Evolutionary conservation across 2,888 invertebrate genomes (phyloP).

Genomic region (Acrobasis repandana): DNA sequence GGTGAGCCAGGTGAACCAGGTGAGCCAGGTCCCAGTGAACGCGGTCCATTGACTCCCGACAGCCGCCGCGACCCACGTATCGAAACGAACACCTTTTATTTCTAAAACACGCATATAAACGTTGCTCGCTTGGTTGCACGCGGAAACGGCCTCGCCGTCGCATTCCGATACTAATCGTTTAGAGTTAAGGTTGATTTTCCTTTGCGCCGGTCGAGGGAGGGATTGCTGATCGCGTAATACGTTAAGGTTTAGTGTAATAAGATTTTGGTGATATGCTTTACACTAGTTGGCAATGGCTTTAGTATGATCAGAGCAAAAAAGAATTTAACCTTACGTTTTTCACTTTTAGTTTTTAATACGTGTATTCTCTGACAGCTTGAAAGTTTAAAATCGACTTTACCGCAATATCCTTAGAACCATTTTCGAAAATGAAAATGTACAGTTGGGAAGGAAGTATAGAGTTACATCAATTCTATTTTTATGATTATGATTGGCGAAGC

Average conservation of each 20-base stretch:
- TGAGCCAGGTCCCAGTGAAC: constrained; percentile 30
- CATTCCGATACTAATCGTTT: constrained; percentile 76
- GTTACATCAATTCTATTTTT: too few species aligned
- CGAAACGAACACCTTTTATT: constrained; percentile 55
- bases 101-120: constrained; percentile 64
- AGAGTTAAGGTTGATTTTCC: constrained; percentile 71
- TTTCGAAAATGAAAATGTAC: too few species aligned
- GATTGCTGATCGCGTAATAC: constrained; percentile 9
- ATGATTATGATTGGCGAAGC: too few species aligned
- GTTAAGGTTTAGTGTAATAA: constrained; percentile 11
- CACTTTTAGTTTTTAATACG: too few species aligned
- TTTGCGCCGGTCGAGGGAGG: constrained; percentile 55
- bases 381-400: too few species aligned
- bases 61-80: constrained; percentile 47
- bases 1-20: not conserved
- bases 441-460: too few species aligned
- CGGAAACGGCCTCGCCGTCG: constrained; percentile 65
- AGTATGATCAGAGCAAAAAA: too few species aligned
- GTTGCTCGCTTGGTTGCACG: constrained; percentile 71
- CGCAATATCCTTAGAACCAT: too few species aligned
- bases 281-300: not conserved
- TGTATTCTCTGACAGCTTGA: too few species aligned
- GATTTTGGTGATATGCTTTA: not conserved
- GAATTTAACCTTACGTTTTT: too few species aligned
- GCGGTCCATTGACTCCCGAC: constrained; percentile 59